phyloP scores from a whole-genome alignment of 2,888 invertebrate genomes.

The Cataglyphis altisquamis region DNA sequence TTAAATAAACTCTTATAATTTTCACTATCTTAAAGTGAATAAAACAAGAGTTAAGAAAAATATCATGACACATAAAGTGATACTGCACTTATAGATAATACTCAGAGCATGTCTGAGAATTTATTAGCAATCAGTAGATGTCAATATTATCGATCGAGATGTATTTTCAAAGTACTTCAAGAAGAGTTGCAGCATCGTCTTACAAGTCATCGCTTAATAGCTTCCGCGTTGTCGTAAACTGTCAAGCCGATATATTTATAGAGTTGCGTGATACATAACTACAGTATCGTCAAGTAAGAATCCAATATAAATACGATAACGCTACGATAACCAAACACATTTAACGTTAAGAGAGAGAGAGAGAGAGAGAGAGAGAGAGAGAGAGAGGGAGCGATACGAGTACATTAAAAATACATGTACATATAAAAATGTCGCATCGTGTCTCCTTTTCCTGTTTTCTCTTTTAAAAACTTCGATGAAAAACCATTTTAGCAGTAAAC shows the following conservation, averaged over 20 bases:
- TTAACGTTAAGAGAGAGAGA: neutral
- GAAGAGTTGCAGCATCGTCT: slow-evolving; percentile 74
- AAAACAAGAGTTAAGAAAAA: neutral
- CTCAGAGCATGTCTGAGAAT: slow-evolving; percentile 64
- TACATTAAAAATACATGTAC: neutral
- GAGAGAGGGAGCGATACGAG: neutral
- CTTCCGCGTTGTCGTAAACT: slow-evolving; percentile 83
- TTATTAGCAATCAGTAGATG: slow-evolving; percentile 80
- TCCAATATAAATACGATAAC: slow-evolving; percentile 26
- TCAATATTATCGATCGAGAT: slow-evolving; percentile 50
- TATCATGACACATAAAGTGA: slow-evolving; percentile 10
- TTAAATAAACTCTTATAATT: neutral
- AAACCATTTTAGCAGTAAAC: neutral
- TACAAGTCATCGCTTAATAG: slow-evolving; percentile 80
- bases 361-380: too few species aligned
- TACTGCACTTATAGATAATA: slow-evolving; percentile 57
- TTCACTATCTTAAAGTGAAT: neutral
- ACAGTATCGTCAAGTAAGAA: slow-evolving; percentile 26
- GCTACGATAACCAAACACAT: slow-evolving; percentile 32
- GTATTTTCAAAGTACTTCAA: slow-evolving; percentile 75
- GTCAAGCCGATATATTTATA: slow-evolving; percentile 75
- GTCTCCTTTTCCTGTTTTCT: neutral
- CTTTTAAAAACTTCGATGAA: neutral
- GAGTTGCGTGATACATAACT: slow-evolving; percentile 66
- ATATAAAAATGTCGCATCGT: slow-evolving; percentile 16